A percentile compares a stretch with the other conserved stretches of the same genome.
These are phyloP conservation scores for Chelonia mydas DNA, from an alignment of 2,797 vertebrate genomes.

Conservation along the genomic window DNA sequence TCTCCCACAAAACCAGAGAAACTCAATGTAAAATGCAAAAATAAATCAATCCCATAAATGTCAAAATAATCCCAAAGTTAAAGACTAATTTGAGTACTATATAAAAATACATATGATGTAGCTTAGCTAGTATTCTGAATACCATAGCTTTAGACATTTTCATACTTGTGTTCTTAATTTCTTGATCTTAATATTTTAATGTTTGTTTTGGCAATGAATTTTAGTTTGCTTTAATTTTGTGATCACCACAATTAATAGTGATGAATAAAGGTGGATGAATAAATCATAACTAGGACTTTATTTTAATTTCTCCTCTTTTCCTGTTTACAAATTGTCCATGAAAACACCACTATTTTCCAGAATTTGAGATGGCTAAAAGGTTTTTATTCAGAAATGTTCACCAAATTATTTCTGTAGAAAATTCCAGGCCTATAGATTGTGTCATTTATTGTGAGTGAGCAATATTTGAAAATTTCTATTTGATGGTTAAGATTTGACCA, in stretches of 20 bases:
- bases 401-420: neutral
- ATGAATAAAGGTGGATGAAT: neutral
- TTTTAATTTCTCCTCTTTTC: neutral
- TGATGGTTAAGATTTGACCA: neutral
- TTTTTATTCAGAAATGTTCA: neutral
- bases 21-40: neutral
- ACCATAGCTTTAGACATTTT: neutral
- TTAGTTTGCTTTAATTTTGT: neutral
- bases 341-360: neutral
- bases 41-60: neutral
- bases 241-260: fast-evolving
- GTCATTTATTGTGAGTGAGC: neutral
- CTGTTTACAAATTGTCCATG: neutral
- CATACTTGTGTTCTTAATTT: neutral
- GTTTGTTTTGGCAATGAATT: neutral
- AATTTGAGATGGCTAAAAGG: neutral
- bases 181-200: neutral
- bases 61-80: neutral
- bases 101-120: neutral
- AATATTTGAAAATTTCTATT: neutral
- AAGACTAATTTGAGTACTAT: fast-evolving
- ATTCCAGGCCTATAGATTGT: neutral
- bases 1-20: neutral
- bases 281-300: neutral
- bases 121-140: neutral